Conservation (phyloP, 37 sponge, comb jelly and placozoan species). For the Dysidea cf. avara region DNA sequence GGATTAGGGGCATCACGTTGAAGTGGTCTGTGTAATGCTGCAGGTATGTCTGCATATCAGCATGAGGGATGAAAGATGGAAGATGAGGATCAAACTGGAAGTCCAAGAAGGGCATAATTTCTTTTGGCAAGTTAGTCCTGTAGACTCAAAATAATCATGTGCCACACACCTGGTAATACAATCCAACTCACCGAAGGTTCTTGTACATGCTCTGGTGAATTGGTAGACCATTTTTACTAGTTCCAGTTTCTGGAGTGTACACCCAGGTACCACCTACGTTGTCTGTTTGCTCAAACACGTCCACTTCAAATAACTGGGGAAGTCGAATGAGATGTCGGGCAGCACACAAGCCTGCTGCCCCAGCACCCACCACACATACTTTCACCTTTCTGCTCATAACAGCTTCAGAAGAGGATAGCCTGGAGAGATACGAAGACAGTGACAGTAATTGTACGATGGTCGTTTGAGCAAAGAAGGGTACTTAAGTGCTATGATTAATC, state of each 20-base stretch:
- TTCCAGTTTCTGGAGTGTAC: slow-evolving; percentile 39
- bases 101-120: slow-evolving; percentile 69
- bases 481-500: too few relatives aligned
- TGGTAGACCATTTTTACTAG: neutral
- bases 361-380: slow-evolving; percentile 70
- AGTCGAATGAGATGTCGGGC: slow-evolving; percentile 35
- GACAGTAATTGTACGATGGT: too few relatives aligned
- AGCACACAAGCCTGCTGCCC: slow-evolving; percentile 63
- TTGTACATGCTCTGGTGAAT: slow-evolving; percentile 53
- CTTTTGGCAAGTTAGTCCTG: slow-evolving; percentile 81
- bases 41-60: slow-evolving; percentile 58
- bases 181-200: slow-evolving; percentile 34
- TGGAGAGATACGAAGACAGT: too few relatives aligned
- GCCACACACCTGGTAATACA: neutral
- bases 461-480: too few relatives aligned
- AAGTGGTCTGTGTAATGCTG: slow-evolving; percentile 52
- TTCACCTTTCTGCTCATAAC: neutral
- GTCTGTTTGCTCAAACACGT: slow-evolving; percentile 44
- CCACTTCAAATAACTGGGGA: slow-evolving; percentile 13
- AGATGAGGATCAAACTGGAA: slow-evolving; percentile 55
- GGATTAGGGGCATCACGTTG: slow-evolving; percentile 42
- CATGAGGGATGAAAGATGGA: slow-evolving; percentile 63
- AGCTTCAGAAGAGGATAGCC: too few relatives aligned
- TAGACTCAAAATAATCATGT: neutral
- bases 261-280: slow-evolving; percentile 72